Conservation (phyloP, 2,888 invertebrate species). For the Acanthopleura granulata region DNA sequence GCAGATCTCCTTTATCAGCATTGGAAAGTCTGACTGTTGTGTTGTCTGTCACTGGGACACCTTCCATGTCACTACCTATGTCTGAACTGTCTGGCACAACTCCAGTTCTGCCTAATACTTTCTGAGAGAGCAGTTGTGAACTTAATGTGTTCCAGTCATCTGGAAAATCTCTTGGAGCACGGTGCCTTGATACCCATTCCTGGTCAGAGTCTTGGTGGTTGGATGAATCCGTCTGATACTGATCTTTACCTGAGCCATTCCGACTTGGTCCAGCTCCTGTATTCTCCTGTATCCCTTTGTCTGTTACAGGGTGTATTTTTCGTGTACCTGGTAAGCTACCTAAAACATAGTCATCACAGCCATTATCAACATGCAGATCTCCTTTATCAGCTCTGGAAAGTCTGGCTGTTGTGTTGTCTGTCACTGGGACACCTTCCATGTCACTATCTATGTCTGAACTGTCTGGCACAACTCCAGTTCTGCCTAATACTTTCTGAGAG, state of each 20-base stretch:
- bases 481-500: neutral
- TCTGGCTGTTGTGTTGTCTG: too few species aligned
- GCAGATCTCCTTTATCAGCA: too few species aligned
- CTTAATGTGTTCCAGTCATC: neutral
- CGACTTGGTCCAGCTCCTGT: too few species aligned
- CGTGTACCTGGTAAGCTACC: neutral
- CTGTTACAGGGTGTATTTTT: too few species aligned
- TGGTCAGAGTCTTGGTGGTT: conserved; percentile 5
- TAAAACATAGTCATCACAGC: neutral
- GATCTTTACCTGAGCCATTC: too few species aligned
- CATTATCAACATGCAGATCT: neutral
- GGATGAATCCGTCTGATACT: neutral
- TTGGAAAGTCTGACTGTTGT: too few species aligned
- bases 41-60: too few species aligned
- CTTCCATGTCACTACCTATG: too few species aligned
- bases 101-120: neutral
- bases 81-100: neutral
- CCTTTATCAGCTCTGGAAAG: too few species aligned
- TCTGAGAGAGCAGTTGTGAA: neutral
- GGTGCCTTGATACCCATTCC: neutral
- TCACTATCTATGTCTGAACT: neutral
- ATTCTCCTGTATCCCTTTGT: too few species aligned
- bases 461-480: neutral
- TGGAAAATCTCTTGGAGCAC: neutral
- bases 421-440: too few species aligned